These are phyloP conservation scores for Holacanthus passer DNA, from an alignment of 2,113 vertebrate species.

Conservation along the genomic window DNA sequence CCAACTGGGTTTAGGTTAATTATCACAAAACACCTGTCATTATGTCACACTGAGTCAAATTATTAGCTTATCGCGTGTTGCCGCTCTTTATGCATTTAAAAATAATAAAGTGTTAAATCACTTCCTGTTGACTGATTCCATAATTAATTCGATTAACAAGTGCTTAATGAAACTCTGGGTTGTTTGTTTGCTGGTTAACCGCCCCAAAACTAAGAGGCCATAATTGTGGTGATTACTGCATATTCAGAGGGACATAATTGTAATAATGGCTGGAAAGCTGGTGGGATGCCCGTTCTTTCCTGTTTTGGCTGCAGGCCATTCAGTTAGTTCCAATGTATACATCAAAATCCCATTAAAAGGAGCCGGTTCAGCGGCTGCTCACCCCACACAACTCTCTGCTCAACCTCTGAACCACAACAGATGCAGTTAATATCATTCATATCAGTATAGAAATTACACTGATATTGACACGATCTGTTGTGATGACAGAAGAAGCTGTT, in stretches of 20 bases:
- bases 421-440: neutral
- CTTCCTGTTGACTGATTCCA: slow-evolving; percentile 40
- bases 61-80: neutral
- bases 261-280: slow-evolving; percentile 52
- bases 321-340: slow-evolving; percentile 16
- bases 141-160: slow-evolving; percentile 54
- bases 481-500: neutral
- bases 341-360: slow-evolving; percentile 1
- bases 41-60: neutral
- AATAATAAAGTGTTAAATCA: slow-evolving; percentile 36
- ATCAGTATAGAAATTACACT: neutral
- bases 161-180: slow-evolving; percentile 39
- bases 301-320: slow-evolving; percentile 30
- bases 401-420: neutral
- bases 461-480: neutral
- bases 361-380: slow-evolving; percentile 6
- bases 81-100: slow-evolving; percentile 10
- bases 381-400: neutral
- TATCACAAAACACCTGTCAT: neutral
- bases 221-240: slow-evolving; percentile 68
- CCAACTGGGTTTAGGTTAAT: neutral
- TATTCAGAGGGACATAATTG: slow-evolving; percentile 60
- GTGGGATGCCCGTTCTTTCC: slow-evolving; percentile 29
- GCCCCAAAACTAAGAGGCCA: slow-evolving; percentile 21
- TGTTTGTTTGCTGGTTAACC: slow-evolving; percentile 60